phyloP scores from a whole-genome alignment of 1,140 invertebrate species.

The Monochamus saltuarius region DNA sequence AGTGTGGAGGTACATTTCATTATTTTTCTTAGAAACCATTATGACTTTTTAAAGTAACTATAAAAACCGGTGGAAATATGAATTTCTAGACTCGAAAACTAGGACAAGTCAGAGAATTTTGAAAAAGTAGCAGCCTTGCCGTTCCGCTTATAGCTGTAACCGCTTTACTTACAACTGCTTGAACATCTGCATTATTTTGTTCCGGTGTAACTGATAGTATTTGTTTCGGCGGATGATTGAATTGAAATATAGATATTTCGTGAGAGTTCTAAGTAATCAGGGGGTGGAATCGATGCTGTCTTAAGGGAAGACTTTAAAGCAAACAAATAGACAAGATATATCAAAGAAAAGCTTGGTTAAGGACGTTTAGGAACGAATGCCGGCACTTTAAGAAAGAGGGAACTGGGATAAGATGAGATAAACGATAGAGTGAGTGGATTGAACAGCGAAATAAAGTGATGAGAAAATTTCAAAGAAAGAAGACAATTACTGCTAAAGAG shows the following conservation, averaged over 20 bases:
- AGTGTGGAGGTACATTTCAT: too few relatives aligned
- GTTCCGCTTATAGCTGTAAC: too few relatives aligned
- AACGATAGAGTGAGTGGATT: conserved; percentile 45
- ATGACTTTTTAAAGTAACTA: too few relatives aligned
- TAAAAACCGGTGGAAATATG: too few relatives aligned
- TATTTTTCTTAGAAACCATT: too few relatives aligned
- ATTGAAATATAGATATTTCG: conserved; percentile 28
- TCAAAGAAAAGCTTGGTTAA: conserved; percentile 43
- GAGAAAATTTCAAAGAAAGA: conserved; percentile 43
- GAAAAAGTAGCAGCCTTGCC: too few relatives aligned
- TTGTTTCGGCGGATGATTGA: conserved; percentile 15
- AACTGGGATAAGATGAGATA: conserved; percentile 44
- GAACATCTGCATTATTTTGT: too few relatives aligned
- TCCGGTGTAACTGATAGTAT: too few relatives aligned
- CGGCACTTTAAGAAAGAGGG: conserved; percentile 39
- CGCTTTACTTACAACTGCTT: too few relatives aligned
- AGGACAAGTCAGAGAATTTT: too few relatives aligned
- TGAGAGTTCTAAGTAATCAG: conserved; percentile 37
- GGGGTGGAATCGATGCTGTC: conserved; percentile 40
- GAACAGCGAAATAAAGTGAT: conserved; percentile 44
- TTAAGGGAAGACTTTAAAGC: conserved; percentile 41
- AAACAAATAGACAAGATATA: conserved; percentile 46
- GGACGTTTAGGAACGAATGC: conserved; percentile 45
- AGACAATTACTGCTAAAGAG: conserved; percentile 39
- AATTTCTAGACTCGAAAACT: too few relatives aligned